These are phyloP conservation scores for Hylia prasina DNA, from an alignment of 2,113 vertebrate species.

Conservation along the genomic window DNA sequence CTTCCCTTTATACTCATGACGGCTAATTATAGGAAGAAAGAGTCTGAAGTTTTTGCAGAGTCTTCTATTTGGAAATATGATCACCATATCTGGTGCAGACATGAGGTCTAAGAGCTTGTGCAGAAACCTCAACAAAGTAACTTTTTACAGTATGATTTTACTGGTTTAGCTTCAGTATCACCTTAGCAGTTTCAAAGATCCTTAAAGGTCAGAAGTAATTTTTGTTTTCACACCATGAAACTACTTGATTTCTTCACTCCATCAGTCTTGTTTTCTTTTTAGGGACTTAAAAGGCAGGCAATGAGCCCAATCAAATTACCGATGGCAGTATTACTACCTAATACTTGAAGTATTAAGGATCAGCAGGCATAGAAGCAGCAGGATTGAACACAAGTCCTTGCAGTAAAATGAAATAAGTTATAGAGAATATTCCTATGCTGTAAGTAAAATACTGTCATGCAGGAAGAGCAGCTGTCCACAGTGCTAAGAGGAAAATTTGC, in stretches of 20 bases:
- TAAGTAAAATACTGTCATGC: background rate
- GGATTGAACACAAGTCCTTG: background rate
- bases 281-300: background rate
- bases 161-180: background rate
- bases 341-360: background rate
- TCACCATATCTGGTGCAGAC: background rate
- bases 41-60: background rate
- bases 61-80: background rate
- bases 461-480: background rate
- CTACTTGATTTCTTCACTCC: background rate
- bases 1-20: background rate
- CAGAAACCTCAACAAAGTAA: background rate
- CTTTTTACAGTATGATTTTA: background rate
- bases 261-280: background rate
- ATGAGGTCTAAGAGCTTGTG: background rate
- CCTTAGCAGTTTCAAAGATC: background rate
- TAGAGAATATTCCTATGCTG: background rate
- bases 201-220: background rate
- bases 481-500: background rate
- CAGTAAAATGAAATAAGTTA: background rate
- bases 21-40: background rate
- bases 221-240: background rate
- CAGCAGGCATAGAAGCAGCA: background rate
- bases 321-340: background rate
- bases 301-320: background rate